Conservation (phyloP, 1,140 invertebrate species). For the Pachyrhynchus sulphureomaculatus region DNA sequence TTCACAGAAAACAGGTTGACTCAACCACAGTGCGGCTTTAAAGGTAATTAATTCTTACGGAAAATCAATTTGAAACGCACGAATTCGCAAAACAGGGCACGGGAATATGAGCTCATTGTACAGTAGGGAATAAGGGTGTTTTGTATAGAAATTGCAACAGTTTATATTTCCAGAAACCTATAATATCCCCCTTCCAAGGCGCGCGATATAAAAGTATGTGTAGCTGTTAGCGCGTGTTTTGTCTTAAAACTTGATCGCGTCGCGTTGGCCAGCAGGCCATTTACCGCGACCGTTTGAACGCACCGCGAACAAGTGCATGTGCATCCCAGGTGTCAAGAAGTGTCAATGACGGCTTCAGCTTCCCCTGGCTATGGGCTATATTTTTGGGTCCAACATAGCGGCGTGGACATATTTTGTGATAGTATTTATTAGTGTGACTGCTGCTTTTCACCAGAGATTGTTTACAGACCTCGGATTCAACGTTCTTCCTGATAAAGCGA, state of each 20-base stretch:
- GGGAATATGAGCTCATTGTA: no score
- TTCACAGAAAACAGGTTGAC: no score
- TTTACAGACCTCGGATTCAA: conserved; percentile 39
- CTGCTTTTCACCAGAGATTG: conserved; percentile 26
- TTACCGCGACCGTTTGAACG: not conserved
- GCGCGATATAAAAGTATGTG: conserved; percentile 40
- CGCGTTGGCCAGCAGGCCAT: conserved; percentile 10
- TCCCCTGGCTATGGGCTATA: conserved; percentile 43
- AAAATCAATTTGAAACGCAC: no score
- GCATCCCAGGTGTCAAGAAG: conserved; percentile 28
- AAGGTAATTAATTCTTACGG: no score
- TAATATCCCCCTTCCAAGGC: conserved; percentile 32
- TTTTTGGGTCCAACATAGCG: conserved; percentile 34
- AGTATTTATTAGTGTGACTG: conserved; percentile 32
- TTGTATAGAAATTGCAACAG: no score
- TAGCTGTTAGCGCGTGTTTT: conserved; percentile 29
- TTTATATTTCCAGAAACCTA: not conserved
- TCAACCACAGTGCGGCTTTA: no score
- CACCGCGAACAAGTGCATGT: conserved; percentile 32
- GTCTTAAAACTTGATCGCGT: conserved; percentile 21
- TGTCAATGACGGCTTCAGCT: conserved; percentile 33
- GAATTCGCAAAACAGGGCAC: no score
- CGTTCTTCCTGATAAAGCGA: conserved; percentile 37
- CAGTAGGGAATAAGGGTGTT: no score
- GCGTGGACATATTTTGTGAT: conserved; percentile 42